Evolutionary conservation across 2,797 vertebrate genomes (phyloP).

Genomic region (Sebastes hubbsi): DNA sequence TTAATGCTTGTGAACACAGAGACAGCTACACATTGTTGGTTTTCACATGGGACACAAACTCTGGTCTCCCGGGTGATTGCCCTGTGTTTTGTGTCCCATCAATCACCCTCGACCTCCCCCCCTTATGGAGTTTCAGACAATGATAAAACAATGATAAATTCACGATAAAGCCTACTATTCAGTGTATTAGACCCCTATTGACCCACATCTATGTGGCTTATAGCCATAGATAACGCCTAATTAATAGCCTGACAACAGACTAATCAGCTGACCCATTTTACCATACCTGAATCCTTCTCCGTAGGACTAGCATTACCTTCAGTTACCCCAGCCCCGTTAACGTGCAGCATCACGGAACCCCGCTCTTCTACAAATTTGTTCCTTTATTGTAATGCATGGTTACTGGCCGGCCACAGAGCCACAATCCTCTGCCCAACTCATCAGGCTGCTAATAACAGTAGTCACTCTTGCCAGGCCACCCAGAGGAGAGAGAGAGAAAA

Average conservation of each 20-base stretch:
- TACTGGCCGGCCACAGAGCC: constrained; percentile 23
- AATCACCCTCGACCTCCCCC: too few species aligned
- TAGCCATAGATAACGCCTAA: too few species aligned
- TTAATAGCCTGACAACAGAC: background rate
- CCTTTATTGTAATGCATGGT: constrained; percentile 30
- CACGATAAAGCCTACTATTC: fast-evolving
- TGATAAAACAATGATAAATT: too few species aligned
- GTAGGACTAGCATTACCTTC: constrained; percentile 25
- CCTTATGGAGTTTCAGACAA: too few species aligned
- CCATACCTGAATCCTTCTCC: constrained; percentile 13
- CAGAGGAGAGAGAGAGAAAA: background rate
- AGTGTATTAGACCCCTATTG: fast-evolving
- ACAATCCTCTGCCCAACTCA: constrained; percentile 48
- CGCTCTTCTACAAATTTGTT: constrained; percentile 31
- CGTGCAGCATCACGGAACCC: constrained; percentile 8
- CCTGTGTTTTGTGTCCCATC: too few species aligned
- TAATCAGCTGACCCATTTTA: constrained; percentile 18
- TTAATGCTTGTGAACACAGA: too few species aligned
- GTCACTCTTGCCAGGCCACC: constrained; percentile 46
- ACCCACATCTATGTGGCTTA: too few species aligned
- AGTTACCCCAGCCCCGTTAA: constrained; percentile 29
- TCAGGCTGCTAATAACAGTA: constrained; percentile 39
- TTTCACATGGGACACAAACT: too few species aligned
- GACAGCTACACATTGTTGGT: too few species aligned
- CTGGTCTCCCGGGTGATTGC: too few species aligned